Percentiles rank a stretch among this genome's conserved stretches.
phyloP scores from a whole-genome alignment of 1,140 invertebrate genomes.

The Drosophila burlai region DNA sequence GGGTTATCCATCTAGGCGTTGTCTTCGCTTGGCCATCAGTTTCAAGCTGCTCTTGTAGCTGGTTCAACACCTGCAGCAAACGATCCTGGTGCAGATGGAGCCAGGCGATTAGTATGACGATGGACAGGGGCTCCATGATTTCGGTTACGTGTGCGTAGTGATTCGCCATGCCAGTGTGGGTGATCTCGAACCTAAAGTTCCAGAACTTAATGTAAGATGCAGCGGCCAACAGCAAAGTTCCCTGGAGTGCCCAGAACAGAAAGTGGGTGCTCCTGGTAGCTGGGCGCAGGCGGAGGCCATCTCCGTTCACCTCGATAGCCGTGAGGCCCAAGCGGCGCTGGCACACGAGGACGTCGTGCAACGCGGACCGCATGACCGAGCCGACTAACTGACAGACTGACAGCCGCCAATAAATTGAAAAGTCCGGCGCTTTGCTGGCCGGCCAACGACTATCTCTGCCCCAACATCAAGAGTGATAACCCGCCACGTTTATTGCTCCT shows the following conservation, averaged over 20 bases:
- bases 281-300: neutral
- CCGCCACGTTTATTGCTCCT: neutral
- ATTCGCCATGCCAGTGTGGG: conserved; percentile 2
- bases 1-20: neutral
- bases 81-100: neutral
- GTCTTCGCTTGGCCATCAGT: neutral
- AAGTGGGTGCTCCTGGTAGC: neutral
- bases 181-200: neutral
- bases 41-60: neutral
- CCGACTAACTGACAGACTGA: neutral
- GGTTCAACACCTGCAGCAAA: neutral
- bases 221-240: neutral
- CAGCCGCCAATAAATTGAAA: conserved; percentile 2
- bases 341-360: conserved; percentile 7
- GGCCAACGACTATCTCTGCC: neutral
- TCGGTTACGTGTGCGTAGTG: conserved; percentile 6
- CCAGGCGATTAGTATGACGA: conserved; percentile 1
- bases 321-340: conserved; percentile 5
- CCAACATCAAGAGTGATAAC: conserved; percentile 5
- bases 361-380: conserved; percentile 11
- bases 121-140: conserved; percentile 5
- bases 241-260: conserved; percentile 1
- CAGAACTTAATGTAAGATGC: neutral
- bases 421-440: neutral
- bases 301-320: neutral